Evolutionary conservation across 2,888 invertebrate genomes (phyloP).

Genomic region (Antheraea yamamai): DNA sequence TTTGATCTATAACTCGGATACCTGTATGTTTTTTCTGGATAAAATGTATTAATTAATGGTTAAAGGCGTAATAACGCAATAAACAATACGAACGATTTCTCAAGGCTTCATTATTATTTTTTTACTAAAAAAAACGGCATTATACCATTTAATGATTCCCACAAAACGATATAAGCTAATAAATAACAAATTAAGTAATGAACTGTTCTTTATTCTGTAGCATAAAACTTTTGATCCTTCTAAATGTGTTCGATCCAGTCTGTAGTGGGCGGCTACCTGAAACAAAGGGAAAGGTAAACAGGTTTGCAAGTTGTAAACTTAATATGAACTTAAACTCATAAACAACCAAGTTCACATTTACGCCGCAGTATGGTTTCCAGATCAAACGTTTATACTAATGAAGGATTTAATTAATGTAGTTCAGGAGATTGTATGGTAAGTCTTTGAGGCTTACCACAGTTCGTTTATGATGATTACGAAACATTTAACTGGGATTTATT

Average conservation of each 20-base stretch:
- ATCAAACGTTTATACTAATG: conserved; percentile 5
- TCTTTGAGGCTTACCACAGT: background rate
- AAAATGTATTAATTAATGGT: too few species aligned
- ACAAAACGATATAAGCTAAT: background rate
- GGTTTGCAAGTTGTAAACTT: conserved; percentile 3
- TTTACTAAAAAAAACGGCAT: too few species aligned
- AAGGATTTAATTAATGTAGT: background rate
- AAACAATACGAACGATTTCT: too few species aligned
- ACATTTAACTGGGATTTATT: background rate
- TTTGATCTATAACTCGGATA: too few species aligned
- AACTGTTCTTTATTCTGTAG: background rate
- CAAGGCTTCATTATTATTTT: too few species aligned
- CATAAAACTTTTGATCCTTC: background rate
- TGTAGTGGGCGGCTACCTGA: background rate
- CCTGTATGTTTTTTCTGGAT: too few species aligned
- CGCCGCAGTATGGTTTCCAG: background rate
- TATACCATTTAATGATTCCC: too few species aligned
- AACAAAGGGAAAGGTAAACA: conserved; percentile 6
- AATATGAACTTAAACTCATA: background rate
- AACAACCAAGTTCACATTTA: background rate
- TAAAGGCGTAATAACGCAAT: too few species aligned
- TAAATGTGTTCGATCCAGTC: background rate
- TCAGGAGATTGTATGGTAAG: background rate
- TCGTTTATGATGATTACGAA: background rate
- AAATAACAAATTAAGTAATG: background rate